Evolutionary conservation across 2,888 invertebrate species (phyloP).

Genomic region (Mesoligia furuncula): DNA sequence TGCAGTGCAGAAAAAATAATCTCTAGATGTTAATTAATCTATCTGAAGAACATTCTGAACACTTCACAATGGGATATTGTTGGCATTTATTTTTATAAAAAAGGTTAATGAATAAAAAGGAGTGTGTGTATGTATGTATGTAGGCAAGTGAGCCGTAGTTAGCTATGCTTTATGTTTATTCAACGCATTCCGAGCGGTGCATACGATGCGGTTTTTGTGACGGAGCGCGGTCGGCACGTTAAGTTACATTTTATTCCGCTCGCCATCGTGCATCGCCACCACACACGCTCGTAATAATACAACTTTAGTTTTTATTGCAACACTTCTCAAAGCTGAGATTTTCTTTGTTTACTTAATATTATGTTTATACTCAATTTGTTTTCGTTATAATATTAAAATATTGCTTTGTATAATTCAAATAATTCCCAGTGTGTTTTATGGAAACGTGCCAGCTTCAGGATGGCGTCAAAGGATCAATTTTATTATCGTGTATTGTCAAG

Average conservation of each 20-base stretch:
- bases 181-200: conserved; percentile 68
- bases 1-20: conserved; percentile 56
- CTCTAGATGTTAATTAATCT: conserved; percentile 68
- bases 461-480: neutral
- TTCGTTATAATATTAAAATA: conserved; percentile 28
- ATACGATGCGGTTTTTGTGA: conserved; percentile 65
- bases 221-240: conserved; percentile 53
- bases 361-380: conserved; percentile 49
- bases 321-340: conserved; percentile 43
- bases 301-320: conserved; percentile 57
- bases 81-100: conserved; percentile 69
- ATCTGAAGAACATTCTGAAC: conserved; percentile 64
- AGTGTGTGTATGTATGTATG: conserved; percentile 56
- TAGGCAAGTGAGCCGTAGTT: conserved; percentile 59
- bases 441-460: neutral
- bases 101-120: conserved; percentile 68
- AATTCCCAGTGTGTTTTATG: conserved; percentile 1
- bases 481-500: neutral
- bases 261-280: conserved; percentile 36
- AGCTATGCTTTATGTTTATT: conserved; percentile 68
- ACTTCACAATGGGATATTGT: conserved; percentile 72
- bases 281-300: conserved; percentile 54
- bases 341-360: conserved; percentile 47
- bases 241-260: conserved; percentile 61
- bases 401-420: conserved; percentile 11